Evolutionary conservation across 2,113 vertebrate species (phyloP), one percentile per base, ranked within the genome.

Genomic region (Xiphorhynchus elegans): DNA sequence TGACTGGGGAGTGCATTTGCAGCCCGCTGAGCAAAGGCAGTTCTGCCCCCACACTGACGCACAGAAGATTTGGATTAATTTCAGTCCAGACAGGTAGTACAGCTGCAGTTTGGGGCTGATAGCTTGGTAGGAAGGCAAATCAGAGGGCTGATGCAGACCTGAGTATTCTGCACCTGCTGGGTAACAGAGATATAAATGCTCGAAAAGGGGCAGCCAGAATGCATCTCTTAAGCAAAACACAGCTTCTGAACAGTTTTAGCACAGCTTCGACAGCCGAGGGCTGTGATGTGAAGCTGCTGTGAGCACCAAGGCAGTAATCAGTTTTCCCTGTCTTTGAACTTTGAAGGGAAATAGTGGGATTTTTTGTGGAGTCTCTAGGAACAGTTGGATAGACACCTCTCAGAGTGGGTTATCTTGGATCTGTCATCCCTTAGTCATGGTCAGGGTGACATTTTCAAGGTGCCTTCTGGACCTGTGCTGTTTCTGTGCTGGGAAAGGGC

Each of bases 1-100:
- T 93, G 85, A 87, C 77, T 93, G 93, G 80, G 72, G 89, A 93
- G 92, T 80, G 82, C 60, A 91, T 87, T 86, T 91, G 93, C 82
- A 90, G 68, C 87, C 91, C 74, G 80, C 93, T 83, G 62, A 76
- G 90, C 87, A 92, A 68, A 88, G 59, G 75, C 87, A 85, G 18
- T 64, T 67, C 69, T 93, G 66, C 82, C 81, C 83, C 93, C 76
- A 87, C 76, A 86, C 40, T 93, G 95, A 96, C 28, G 44, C 81
- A 89, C 50, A n/a, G 64, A 69, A 75, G 49, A 82, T 78, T 74
- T 92, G 88, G 78, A 74, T 80, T 82, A 50, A 85, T 96, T 95
- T 87, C 79, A 88, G 68, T 50, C 64, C 84, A 70, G 79, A 86
- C 76, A 90, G 96, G 85, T 93, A 91, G 64, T 82, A 83, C 66